Percentiles rank a stretch among this genome's conserved stretches.
These are phyloP conservation scores for Ecdyonurus torrentis DNA, from an alignment of 2,888 invertebrate species.

Conservation along the genomic window DNA sequence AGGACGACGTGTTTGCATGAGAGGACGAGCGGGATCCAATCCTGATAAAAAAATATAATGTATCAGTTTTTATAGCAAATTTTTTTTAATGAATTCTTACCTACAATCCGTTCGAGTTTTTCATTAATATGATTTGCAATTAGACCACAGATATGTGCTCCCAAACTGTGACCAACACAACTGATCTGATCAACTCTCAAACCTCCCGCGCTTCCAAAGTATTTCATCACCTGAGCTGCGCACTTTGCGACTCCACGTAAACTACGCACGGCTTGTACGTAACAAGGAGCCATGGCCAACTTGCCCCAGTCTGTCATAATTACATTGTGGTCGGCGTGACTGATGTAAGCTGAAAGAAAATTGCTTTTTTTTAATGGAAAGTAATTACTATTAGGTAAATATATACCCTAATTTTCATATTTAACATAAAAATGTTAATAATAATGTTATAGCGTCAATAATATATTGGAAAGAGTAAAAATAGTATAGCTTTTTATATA, in stretches of 20 bases:
- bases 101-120: constrained; percentile 54
- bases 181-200: constrained; percentile 45
- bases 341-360: constrained; percentile 42
- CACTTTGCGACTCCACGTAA: constrained; percentile 53
- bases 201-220: constrained; percentile 45
- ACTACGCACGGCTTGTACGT: constrained; percentile 59
- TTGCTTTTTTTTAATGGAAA: constrained; percentile 4
- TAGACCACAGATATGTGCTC: constrained; percentile 60
- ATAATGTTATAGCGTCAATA: too few relatives aligned
- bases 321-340: constrained; percentile 57
- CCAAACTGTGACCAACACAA: constrained; percentile 56
- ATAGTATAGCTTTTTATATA: too few relatives aligned
- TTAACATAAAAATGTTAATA: too few relatives aligned
- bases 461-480: too few relatives aligned
- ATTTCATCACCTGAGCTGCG: constrained; percentile 43
- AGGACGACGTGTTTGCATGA: constrained; percentile 34
- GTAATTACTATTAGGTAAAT: too few relatives aligned
- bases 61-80: too few relatives aligned
- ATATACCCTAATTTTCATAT: too few relatives aligned
- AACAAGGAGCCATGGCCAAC: constrained; percentile 49
- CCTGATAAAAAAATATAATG: constrained; percentile 24
- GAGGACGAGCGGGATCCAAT: constrained; percentile 57
- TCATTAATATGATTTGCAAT: constrained; percentile 55
- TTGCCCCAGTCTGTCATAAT: constrained; percentile 64
- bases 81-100: too few relatives aligned